Evolutionary conservation across 1,140 invertebrate genomes (phyloP), one percentile per base, ranked within the genome.

Genomic region (Asbolus verrucosus): DNA sequence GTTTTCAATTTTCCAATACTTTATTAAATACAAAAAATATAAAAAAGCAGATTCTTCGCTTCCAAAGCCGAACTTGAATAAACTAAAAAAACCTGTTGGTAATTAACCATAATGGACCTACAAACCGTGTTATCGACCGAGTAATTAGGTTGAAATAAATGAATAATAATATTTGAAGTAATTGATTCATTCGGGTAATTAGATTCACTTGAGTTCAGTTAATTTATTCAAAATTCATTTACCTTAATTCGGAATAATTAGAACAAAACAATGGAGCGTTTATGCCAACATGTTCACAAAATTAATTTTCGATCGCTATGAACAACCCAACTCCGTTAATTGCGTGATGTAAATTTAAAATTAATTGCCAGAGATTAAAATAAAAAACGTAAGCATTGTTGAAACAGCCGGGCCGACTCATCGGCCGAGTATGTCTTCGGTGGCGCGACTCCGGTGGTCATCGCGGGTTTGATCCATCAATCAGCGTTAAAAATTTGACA

Each of bases 401-500:
- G n/a, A n/a, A n/a, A n/a, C n/a, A n/a, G n/a, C n/a, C n/a, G n/a
- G n/a, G n/a, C n/a, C n/a, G n/a, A n/a, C n/a, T n/a, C n/a, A n/a
- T n/a, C n/a, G n/a, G n/a, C n/a, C n/a, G n/a, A n/a, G n/a, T n/a
- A n/a, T n/a, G n/a, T n/a, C n/a, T n/a, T n/a, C n/a, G n/a, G n/a
- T n/a, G n/a, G n/a, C 33, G 6, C 46, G 11, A 54, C 46, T 54
- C 46, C 46, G 46, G 46, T 54, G 46, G 46, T 54, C 46, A 54
- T 19, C 41, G 16, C n/a, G n/a, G n/a, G n/a, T 54, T 54, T 54
- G 21, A 54, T 54, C 21, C 19, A 54, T 54, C 46, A 54, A 54
- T 54, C 46, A 54, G 46, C 21, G 46, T 54, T 54, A 27, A 54
- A 54, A 43, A 54, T 24, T 19, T 54, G 46, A 54, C 46, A 21